Conservation (phyloP, 2,797 vertebrate genomes). For the Pangasius sanitwongsei region DNA sequence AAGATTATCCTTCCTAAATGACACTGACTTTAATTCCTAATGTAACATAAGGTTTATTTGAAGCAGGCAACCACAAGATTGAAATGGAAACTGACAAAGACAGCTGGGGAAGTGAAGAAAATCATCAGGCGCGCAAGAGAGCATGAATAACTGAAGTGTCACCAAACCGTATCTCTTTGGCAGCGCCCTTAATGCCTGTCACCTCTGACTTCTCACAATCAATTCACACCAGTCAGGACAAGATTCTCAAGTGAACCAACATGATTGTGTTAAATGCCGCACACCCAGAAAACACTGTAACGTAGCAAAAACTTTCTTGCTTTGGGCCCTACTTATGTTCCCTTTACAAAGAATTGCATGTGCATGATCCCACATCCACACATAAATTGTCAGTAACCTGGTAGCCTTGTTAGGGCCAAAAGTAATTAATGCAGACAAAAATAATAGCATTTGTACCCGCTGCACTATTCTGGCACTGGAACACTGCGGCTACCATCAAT, state of each 20-base stretch:
- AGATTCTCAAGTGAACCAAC: slow-evolving; percentile 16
- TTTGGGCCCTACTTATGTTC: background rate
- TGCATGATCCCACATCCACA: background rate
- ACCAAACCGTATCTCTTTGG: slow-evolving; percentile 43
- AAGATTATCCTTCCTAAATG: background rate
- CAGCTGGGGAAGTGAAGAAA: slow-evolving; percentile 35
- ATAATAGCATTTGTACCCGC: background rate
- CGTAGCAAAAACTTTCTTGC: background rate
- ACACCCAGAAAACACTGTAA: background rate
- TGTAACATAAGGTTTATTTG: background rate
- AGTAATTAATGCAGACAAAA: background rate
- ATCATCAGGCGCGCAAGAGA: slow-evolving; percentile 22
- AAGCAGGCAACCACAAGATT: background rate
- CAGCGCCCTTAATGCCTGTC: slow-evolving; percentile 47
- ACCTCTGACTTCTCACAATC: slow-evolving; percentile 47
- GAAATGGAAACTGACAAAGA: slow-evolving; percentile 38
- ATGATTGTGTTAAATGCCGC: slow-evolving; percentile 10
- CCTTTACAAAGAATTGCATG: background rate
- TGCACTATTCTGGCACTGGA: background rate
- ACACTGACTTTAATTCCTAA: background rate
- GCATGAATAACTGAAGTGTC: slow-evolving; percentile 53
- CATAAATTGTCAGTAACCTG: background rate
- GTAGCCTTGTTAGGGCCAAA: background rate
- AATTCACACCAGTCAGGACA: slow-evolving; percentile 40
- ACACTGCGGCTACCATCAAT: background rate